phyloP scores from a whole-genome alignment of 53 echinoderm and acorn worm genomes.

The Crossaster papposus region DNA sequence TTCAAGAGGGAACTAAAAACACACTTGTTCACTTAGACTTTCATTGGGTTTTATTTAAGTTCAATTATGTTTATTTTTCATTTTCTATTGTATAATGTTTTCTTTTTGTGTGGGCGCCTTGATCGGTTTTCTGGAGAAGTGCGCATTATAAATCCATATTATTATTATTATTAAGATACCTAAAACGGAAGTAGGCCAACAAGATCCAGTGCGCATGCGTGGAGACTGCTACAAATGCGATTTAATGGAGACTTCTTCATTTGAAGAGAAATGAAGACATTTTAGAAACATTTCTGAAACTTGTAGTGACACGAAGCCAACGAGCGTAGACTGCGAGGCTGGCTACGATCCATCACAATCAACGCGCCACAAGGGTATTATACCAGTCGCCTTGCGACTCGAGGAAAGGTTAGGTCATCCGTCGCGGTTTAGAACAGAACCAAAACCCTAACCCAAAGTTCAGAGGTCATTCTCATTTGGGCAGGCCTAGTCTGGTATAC shows the following conservation, averaged over 20 bases:
- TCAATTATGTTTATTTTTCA: no score
- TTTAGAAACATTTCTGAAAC: background rate
- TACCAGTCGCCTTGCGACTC: background rate
- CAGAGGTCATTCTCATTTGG: slow-evolving; percentile 56
- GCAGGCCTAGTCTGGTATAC: slow-evolving; percentile 12
- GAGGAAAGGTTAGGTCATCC: slow-evolving; percentile 3
- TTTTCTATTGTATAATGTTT: no score
- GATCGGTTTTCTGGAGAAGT: no score
- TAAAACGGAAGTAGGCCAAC: background rate
- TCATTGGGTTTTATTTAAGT: no score
- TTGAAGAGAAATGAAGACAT: slow-evolving; percentile 23
- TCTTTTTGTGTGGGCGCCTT: no score
- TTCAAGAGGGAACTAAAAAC: no score
- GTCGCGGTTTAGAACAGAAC: slow-evolving; percentile 7
- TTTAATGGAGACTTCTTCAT: background rate
- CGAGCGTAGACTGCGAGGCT: slow-evolving; percentile 8
- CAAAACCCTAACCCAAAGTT: background rate
- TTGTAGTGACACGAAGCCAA: slow-evolving; percentile 22
- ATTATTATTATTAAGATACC: no score
- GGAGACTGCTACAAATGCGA: background rate
- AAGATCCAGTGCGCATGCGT: background rate
- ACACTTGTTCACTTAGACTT: no score
- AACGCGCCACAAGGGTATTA: background rate
- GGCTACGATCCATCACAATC: slow-evolving; percentile 18
- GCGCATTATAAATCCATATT: no score